phyloP scores from a whole-genome alignment of 2,888 invertebrate species.

The Eulithis prunata region DNA sequence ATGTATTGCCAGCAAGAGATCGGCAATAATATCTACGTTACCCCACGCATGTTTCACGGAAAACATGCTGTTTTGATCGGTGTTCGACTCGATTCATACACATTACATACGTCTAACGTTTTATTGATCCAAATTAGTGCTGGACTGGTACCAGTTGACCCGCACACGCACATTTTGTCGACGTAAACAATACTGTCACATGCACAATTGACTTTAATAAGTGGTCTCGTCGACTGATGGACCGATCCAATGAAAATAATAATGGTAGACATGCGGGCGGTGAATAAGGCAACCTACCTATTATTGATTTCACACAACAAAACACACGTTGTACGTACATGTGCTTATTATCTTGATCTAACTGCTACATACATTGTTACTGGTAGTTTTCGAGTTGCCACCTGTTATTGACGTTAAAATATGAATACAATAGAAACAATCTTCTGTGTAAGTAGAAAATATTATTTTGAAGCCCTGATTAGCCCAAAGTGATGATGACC shows the following conservation, averaged over 20 bases:
- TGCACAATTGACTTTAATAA: slow-evolving; percentile 52
- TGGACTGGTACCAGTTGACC: slow-evolving; percentile 35
- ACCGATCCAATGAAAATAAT: slow-evolving; percentile 55
- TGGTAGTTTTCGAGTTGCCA: slow-evolving; percentile 33
- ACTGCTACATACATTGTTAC: slow-evolving; percentile 30
- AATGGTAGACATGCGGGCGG: slow-evolving; percentile 66
- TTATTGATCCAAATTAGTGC: slow-evolving; percentile 39
- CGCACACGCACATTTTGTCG: slow-evolving; percentile 31
- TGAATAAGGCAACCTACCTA: slow-evolving; percentile 56
- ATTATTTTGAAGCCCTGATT: too few species aligned
- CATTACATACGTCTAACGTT: slow-evolving; percentile 20
- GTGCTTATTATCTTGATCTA: slow-evolving; percentile 63
- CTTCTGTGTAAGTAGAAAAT: slow-evolving; percentile 4
- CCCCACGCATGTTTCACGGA: slow-evolving; percentile 54
- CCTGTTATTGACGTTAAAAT: slow-evolving; percentile 31
- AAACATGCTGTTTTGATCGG: slow-evolving; percentile 51
- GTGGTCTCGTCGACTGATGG: slow-evolving; percentile 53
- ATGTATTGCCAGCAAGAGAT: slow-evolving; percentile 58
- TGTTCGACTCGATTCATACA: slow-evolving; percentile 26
- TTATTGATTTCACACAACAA: slow-evolving; percentile 66
- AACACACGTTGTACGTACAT: slow-evolving; percentile 53
- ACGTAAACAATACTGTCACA: slow-evolving; percentile 47
- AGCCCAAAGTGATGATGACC: too few species aligned
- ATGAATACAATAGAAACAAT: slow-evolving; percentile 3
- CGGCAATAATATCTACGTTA: slow-evolving; percentile 52